Evolutionary conservation across 1,140 invertebrate species (phyloP).

Genomic region (Trichonephila clavipes): DNA sequence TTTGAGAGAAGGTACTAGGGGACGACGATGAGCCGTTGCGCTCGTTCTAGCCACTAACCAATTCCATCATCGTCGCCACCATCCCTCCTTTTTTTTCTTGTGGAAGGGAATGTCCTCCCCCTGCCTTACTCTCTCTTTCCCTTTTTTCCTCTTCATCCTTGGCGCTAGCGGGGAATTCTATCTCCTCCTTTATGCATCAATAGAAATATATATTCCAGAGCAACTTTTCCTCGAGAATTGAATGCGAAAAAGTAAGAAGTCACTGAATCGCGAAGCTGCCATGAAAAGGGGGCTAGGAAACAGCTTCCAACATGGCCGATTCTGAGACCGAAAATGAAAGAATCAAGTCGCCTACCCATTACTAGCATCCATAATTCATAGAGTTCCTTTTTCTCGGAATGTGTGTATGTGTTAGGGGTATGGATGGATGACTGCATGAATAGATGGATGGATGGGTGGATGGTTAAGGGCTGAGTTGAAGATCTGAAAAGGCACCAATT

Average conservation of each 20-base stretch:
- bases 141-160: conserved; percentile 18
- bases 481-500: conserved; percentile 52
- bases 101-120: background rate
- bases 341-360: conserved; percentile 75
- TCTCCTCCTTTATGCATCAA: conserved; percentile 73
- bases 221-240: conserved; percentile 74
- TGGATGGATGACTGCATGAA: conserved; percentile 63
- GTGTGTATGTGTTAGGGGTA: conserved; percentile 49
- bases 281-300: conserved; percentile 73
- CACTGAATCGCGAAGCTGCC: conserved; percentile 74
- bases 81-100: conserved; percentile 15
- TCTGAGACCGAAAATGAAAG: conserved; percentile 73
- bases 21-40: conserved; percentile 25
- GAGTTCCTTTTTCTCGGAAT: conserved; percentile 62
- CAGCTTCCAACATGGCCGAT: conserved; percentile 70
- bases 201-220: conserved; percentile 73
- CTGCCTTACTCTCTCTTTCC: background rate
- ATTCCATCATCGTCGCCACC: conserved; percentile 68
- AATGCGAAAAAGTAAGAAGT: conserved; percentile 75
- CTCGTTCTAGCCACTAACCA: conserved; percentile 62
- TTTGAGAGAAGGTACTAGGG: background rate
- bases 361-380: conserved; percentile 75
- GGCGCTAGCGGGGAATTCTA: conserved; percentile 59
- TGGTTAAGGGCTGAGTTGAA: conserved; percentile 22
- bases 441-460: conserved; percentile 63